Evolutionary conservation across 1,140 invertebrate genomes (phyloP).

Genomic region (Drosophila tsacasi): DNA sequence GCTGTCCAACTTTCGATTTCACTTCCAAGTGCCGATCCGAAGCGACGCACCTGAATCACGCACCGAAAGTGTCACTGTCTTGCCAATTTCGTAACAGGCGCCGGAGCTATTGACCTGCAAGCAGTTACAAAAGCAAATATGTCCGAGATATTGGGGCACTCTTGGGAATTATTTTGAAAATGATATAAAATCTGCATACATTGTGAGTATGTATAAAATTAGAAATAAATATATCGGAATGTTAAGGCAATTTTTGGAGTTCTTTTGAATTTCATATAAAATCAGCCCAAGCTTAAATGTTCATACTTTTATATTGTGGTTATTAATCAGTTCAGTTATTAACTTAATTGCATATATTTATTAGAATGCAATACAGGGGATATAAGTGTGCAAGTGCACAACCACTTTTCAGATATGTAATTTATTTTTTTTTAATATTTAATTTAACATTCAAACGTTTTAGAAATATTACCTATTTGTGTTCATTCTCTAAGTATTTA

Average conservation of each 20-base stretch:
- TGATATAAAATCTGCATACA: accelerated
- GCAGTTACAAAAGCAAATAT: background rate
- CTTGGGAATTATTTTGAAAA: background rate
- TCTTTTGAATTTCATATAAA: no score
- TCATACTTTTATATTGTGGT: no score
- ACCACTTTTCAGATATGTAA: no score
- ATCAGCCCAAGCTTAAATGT: background rate
- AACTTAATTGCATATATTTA: no score
- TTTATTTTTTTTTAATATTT: background rate
- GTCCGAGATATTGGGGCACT: background rate
- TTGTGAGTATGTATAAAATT: background rate
- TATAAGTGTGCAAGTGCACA: no score
- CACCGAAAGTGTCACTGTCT: slow-evolving; percentile 16
- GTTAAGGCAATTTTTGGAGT: no score
- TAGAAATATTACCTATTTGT: no score
- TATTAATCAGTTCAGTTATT: no score
- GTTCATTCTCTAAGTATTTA: background rate
- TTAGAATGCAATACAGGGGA: no score
- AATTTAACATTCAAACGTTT: no score
- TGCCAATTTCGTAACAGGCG: slow-evolving; percentile 27
- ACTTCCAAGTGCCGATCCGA: slow-evolving; percentile 33
- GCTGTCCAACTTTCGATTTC: slow-evolving; percentile 66
- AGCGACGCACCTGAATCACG: slow-evolving; percentile 30
- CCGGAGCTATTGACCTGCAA: slow-evolving; percentile 10
- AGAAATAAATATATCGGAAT: background rate